Base-by-base conservation (phyloP, 2,113 vertebrate species). In the Lasiurus cinereus region DNA sequence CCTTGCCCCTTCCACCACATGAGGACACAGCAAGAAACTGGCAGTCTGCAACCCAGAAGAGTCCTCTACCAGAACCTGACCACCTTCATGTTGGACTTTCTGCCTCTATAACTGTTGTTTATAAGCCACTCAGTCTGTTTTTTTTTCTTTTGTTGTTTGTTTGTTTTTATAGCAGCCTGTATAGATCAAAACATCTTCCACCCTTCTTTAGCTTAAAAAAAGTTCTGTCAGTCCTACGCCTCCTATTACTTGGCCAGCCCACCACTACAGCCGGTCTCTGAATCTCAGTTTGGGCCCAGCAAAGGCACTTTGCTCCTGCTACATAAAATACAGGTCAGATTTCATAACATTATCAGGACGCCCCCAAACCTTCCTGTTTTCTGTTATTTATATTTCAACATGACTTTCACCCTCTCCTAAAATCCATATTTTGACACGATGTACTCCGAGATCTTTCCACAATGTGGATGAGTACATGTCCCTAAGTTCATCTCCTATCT, bases 401-500 rank as follows among this genome's bases (percentile, higher is more conserved):
- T 70, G 54, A 46, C 12, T 29, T 18, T 72, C 10, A 19, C 59
- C 10, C 5, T 0, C 36, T 85, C 8, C 54, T 52, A 64, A 84
- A 50, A 29, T 59, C 46, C 14, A 1, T n/a, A 2, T 21, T 52
- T 83, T 43, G 52, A 14, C 3, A 2, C 1, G 16, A 14, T 21
- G n/a, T 9, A 8, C 52, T 33, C 21, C 76, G 15, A 19, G 66
- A 52, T 50, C 24, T 73, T 13, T 39, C 5, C 1, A 50, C 18
- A 59, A 1, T 5, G 48, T 0, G 14, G 24, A 27, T 19, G 46
- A 82, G 15, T 18, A 3, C 21, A 1, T 1, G 1, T 74, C 9
- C 7, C n/a, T 31, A 22, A 14, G 6, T 3, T 46, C 9, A 3
- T 5, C 50, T 50, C 5, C 1, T 27, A 11, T 29, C 14, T 48